Conservation (phyloP, 2,113 vertebrate genomes). For the Tychaedon coryphoeus region DNA sequence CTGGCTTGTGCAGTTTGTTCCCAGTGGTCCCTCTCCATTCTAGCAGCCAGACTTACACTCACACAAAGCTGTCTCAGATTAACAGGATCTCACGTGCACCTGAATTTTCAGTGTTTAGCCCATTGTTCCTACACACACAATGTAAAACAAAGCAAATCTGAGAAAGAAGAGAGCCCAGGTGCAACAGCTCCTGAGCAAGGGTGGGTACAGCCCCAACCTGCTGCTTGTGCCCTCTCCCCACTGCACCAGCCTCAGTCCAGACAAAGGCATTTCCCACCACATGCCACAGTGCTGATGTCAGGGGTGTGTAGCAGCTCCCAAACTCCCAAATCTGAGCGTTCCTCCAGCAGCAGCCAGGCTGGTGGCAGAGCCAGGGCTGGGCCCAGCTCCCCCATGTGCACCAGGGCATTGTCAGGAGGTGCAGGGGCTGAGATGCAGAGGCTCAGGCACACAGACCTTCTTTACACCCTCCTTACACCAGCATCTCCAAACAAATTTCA, state of each 20-base stretch:
- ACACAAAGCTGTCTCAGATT: not conserved
- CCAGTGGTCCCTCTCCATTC: not conserved
- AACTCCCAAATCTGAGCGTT: not conserved
- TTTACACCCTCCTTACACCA: not conserved
- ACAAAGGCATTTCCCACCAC: not conserved
- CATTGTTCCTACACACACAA: not conserved
- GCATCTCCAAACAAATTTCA: not conserved
- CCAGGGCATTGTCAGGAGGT: not conserved
- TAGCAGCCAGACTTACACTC: not conserved
- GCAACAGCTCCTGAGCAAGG: not conserved
- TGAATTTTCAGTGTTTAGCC: not conserved
- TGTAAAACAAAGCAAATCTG: not conserved
- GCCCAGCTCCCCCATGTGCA: accelerated
- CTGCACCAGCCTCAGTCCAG: not conserved
- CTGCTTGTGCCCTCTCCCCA: not conserved
- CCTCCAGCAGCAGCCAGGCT: not conserved
- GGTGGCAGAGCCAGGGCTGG: not conserved
- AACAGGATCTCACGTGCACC: not conserved
- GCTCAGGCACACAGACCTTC: not conserved
- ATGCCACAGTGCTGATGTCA: not conserved
- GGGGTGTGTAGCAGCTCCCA: not conserved
- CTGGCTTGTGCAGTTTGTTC: constrained; percentile 5
- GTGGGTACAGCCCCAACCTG: not conserved
- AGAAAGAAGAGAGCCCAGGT: not conserved
- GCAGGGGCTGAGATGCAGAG: not conserved